Evolutionary conservation across 2,888 invertebrate species (phyloP), one percentile per base, ranked within the genome.

Genomic region (Uropetala carovei): DNA sequence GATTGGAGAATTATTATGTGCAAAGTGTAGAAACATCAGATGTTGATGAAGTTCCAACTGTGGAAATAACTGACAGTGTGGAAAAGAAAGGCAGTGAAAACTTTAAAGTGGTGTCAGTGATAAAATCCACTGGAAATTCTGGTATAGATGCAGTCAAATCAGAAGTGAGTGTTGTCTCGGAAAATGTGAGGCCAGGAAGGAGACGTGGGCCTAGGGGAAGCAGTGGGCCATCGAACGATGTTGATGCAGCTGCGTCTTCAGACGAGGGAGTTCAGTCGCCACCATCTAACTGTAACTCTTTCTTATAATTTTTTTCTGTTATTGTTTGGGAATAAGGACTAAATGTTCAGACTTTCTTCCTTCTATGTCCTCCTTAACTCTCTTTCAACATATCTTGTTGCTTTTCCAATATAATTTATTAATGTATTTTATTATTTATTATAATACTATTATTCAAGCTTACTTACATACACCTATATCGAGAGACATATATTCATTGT

Each of bases 1-100:
- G 89, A n/a, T 89, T 89, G 64, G 89, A 89, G 64, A 89, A 89
- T 64, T 89, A 89, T 89, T 89, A 89, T 68, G 89, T 89, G 43
- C 89, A 89, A 27, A 89, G 43, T 89, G 89, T 89, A 14, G 89
- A 89, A 64, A 56, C 64, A 68, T 64, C 89, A 10, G 89, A 89
- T 89, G 64, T 30, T 89, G 89, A 89, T 18, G 89, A 89, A 64
- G 64, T 64, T 27, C 10, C 89, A 4, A 11, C 89, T n/a, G 89
- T 89, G 13, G 64, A 60, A 43, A 64, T 89, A 43, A 4, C 64
- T 27, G 11, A 60, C 14, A 43, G 11, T 64, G 43, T 64, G 7
- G 89, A 89, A n/a, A 89, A 89, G 68, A 89, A 89, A 43, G 14
- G 64, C 27, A 43, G 60, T 68, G 89, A 89, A 64, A 89, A 89